Percentiles rank a stretch among this genome's conserved stretches.
phyloP scores from a whole-genome alignment of 2,888 invertebrate genomes.

The Stomorhina lunata region DNA sequence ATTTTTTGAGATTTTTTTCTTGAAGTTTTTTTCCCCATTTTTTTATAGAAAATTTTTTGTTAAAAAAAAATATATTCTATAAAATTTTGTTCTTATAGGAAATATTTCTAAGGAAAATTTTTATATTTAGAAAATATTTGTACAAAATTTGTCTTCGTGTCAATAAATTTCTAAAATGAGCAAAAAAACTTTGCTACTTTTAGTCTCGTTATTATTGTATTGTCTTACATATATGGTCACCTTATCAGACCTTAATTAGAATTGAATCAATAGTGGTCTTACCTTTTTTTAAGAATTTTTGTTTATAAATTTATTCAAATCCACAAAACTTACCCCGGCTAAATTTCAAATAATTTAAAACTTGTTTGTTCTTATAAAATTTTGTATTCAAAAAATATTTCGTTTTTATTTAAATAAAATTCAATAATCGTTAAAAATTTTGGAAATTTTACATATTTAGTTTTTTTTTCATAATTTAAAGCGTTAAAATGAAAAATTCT shows the following conservation, averaged over 20 bases:
- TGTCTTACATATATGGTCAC: not conserved
- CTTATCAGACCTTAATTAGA: not conserved
- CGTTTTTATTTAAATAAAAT: slow-evolving; percentile 21
- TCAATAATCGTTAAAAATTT: not conserved
- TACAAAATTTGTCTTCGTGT: too few species aligned
- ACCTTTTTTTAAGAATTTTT: not conserved
- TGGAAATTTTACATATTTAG: not conserved
- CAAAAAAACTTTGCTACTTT: too few species aligned
- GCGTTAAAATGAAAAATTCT: slow-evolving; percentile 32
- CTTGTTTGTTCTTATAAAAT: slow-evolving; percentile 5
- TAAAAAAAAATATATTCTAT: too few species aligned
- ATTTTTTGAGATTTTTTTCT: too few species aligned
- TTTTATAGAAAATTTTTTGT: too few species aligned
- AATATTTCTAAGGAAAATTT: too few species aligned
- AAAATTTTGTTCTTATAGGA: too few species aligned
- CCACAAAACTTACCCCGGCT: not conserved
- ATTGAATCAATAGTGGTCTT: not conserved
- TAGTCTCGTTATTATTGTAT: too few species aligned
- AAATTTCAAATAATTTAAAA: not conserved
- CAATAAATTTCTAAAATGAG: too few species aligned
- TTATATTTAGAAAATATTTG: too few species aligned
- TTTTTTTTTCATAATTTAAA: not conserved
- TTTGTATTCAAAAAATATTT: slow-evolving; percentile 5
- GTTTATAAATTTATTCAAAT: not conserved
- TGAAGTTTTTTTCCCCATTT: too few species aligned